These are phyloP conservation scores for Rhodophaea formosa DNA, from an alignment of 2,888 invertebrate species.

Conservation along the genomic window DNA sequence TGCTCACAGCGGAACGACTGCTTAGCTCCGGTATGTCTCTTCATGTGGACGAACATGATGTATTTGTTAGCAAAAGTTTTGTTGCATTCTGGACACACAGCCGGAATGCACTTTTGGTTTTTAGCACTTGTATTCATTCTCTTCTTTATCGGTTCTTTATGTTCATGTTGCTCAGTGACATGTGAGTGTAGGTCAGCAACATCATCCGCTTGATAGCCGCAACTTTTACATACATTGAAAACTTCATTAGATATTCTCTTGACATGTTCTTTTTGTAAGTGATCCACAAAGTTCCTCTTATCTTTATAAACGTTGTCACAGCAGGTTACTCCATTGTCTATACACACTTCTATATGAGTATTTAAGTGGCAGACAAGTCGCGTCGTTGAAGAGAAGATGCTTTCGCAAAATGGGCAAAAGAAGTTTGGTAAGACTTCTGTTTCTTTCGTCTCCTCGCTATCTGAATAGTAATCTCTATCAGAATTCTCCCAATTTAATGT, in stretches of 20 bases:
- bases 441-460: conserved; percentile 18
- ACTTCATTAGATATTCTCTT: conserved; percentile 15
- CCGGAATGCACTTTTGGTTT: conserved; percentile 59
- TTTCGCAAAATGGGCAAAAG: conserved; percentile 56
- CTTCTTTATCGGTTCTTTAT: conserved; percentile 23
- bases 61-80: conserved; percentile 74
- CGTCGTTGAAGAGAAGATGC: conserved; percentile 50
- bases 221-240: conserved; percentile 41
- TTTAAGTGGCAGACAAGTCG: conserved; percentile 56
- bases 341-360: conserved; percentile 45
- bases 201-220: conserved; percentile 39
- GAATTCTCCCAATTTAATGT: conserved; percentile 40
- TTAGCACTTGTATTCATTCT: conserved; percentile 31
- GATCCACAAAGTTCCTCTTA: conserved; percentile 45
- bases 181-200: conserved; percentile 34
- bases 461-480: conserved; percentile 31
- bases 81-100: conserved; percentile 72
- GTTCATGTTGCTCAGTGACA: conserved; percentile 32
- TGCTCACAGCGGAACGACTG: conserved; percentile 51
- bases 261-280: conserved; percentile 48
- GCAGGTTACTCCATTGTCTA: conserved; percentile 44
- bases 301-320: conserved; percentile 41
- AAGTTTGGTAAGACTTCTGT: conserved; percentile 30
- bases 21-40: conserved; percentile 49
- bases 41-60: conserved; percentile 69